Evolutionary conservation across 2,113 vertebrate genomes (phyloP).

Genomic region (Psilopogon haemacephalus): DNA sequence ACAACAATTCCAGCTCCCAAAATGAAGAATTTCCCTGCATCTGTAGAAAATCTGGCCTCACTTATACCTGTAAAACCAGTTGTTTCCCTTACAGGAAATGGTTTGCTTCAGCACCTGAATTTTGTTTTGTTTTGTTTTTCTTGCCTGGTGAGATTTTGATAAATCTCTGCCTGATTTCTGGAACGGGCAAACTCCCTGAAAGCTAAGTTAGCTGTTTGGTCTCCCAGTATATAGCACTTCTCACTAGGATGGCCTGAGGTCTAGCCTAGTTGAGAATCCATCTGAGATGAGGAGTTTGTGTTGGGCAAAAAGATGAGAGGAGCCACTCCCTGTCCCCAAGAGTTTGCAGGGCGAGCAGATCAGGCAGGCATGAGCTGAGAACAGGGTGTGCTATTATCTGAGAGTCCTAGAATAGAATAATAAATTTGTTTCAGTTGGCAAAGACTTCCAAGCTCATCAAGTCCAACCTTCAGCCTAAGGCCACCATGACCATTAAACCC

Average conservation of each 20-base stretch:
- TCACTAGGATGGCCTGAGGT: background rate
- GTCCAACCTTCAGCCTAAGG: too few relatives aligned
- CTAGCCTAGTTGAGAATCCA: background rate
- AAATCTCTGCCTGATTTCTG: slow-evolving; percentile 45
- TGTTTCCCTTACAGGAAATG: slow-evolving; percentile 57
- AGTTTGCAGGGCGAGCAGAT: too few relatives aligned
- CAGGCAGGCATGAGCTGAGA: too few relatives aligned
- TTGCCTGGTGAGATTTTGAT: slow-evolving; percentile 56
- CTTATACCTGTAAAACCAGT: slow-evolving; percentile 44
- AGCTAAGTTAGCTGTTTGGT: background rate
- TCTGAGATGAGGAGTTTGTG: background rate
- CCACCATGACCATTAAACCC: too few relatives aligned
- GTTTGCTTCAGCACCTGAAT: slow-evolving; percentile 60
- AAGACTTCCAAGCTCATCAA: too few relatives aligned
- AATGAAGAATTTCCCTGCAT: slow-evolving; percentile 44
- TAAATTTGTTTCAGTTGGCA: too few relatives aligned
- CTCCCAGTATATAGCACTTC: background rate
- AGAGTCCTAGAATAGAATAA: too few relatives aligned
- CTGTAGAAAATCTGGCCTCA: slow-evolving; percentile 66
- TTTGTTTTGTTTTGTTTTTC: background rate
- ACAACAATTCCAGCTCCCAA: background rate
- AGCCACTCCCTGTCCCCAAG: too few relatives aligned
- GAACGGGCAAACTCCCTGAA: background rate
- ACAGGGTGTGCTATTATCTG: too few relatives aligned
- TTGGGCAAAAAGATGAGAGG: fast-evolving